Evolutionary conservation across 1,140 invertebrate genomes (phyloP).

Genomic region (Bombus cullumanus): DNA sequence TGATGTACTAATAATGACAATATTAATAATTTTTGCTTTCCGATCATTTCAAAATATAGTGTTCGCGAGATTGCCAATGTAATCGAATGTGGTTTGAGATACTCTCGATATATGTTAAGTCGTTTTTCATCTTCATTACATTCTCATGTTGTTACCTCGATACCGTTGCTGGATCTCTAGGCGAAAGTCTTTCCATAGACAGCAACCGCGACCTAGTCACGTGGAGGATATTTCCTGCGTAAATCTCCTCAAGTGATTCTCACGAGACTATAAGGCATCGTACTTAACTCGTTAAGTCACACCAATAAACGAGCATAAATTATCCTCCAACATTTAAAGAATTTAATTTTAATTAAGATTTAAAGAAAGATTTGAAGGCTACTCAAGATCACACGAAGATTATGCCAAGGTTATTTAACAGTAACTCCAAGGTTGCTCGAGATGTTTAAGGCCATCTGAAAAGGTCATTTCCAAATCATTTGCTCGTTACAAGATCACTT

Average conservation of each 20-base stretch:
- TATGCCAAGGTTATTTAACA: no score
- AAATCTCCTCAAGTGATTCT: background rate
- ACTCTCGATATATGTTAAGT: background rate
- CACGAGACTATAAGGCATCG: constrained; percentile 19
- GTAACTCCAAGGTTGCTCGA: no score
- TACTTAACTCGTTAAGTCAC: background rate
- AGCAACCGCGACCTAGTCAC: constrained; percentile 24
- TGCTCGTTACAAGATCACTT: background rate
- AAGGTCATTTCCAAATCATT: background rate
- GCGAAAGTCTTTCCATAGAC: constrained; percentile 60
- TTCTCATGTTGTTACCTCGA: constrained; percentile 8
- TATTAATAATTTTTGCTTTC: background rate
- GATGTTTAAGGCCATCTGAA: no score
- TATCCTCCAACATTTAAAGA: no score
- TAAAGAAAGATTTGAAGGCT: background rate
- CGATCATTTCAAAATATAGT: background rate
- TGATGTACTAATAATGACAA: background rate
- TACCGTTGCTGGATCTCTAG: constrained; percentile 32
- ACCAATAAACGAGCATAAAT: no score
- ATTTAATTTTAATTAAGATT: background rate
- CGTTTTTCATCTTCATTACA: constrained; percentile 25
- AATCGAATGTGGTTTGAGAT: background rate
- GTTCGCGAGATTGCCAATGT: background rate
- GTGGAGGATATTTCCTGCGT: background rate
- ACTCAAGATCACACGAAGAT: background rate